Conservation (phyloP, 2,113 vertebrate species). For the Spheniscus mendiculus region DNA sequence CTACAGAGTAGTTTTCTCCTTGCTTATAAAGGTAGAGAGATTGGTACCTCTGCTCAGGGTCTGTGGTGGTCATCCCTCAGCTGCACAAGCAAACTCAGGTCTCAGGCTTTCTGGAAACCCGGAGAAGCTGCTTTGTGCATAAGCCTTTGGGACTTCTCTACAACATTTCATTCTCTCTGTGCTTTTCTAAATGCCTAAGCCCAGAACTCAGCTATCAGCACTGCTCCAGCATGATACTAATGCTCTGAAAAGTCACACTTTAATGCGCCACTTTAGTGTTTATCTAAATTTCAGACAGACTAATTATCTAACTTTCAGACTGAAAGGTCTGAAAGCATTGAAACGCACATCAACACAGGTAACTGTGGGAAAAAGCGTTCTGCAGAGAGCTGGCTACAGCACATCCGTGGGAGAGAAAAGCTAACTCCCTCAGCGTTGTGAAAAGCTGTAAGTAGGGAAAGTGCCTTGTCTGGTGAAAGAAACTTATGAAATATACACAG, state of each 20-base stretch:
- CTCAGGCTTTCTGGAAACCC: not conserved
- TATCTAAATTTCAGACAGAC: conserved; percentile 6
- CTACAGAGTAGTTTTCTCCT: not conserved
- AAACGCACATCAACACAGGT: not conserved
- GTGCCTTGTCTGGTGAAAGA: not conserved
- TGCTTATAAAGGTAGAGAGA: not conserved
- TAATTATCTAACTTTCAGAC: not conserved
- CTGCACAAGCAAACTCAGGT: not conserved
- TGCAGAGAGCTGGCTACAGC: not conserved
- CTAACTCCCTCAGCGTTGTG: not conserved
- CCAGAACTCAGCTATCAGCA: not conserved
- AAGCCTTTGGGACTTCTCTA: not conserved
- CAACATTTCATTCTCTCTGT: not conserved
- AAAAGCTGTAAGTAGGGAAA: not conserved
- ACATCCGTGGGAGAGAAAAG: not conserved
- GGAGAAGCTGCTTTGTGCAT: not conserved
- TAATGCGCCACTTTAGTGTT: not conserved
- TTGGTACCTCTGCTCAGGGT: not conserved
- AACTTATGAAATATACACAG: not conserved
- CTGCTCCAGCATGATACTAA: not conserved
- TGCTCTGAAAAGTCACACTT: not conserved
- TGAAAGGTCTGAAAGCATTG: not conserved
- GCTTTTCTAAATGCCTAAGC: not conserved
- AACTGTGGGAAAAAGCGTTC: not conserved
- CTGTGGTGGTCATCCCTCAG: not conserved